Conservation (phyloP, 2,113 vertebrate genomes). For the Fregata magnificens region DNA sequence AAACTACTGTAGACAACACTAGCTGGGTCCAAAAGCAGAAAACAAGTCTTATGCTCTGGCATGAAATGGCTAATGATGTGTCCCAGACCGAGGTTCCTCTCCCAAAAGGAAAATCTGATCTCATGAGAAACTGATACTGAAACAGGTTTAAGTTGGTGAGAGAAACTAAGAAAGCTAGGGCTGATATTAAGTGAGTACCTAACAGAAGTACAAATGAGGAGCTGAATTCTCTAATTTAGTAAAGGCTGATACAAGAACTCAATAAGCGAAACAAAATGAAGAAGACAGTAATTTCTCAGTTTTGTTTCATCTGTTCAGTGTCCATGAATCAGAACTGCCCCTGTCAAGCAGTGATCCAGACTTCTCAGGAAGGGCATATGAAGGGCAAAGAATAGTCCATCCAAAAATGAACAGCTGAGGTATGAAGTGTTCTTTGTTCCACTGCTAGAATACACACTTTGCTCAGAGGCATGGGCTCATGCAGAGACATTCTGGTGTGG, state of each 20-base stretch:
- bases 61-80: not conserved
- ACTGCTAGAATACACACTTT: not conserved
- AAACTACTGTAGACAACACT: not conserved
- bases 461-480: not conserved
- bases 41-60: not conserved
- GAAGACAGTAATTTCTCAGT: not conserved
- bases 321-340: not conserved
- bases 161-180: not conserved
- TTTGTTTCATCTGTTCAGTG: not conserved
- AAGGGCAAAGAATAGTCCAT: not conserved
- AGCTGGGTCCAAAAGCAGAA: not conserved
- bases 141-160: not conserved
- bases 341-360: not conserved
- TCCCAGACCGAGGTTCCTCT: not conserved
- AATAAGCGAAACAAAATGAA: not conserved
- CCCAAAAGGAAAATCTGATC: not conserved
- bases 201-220: not conserved
- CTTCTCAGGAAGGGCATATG: not conserved
- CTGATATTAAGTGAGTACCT: not conserved
- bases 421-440: not conserved
- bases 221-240: not conserved
- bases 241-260: not conserved
- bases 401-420: not conserved
- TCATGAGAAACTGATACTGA: not conserved
- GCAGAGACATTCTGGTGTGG: not conserved